Evolutionary conservation across 2,888 invertebrate genomes (phyloP).

Genomic region (Lepeophtheirus nordmannii): DNA sequence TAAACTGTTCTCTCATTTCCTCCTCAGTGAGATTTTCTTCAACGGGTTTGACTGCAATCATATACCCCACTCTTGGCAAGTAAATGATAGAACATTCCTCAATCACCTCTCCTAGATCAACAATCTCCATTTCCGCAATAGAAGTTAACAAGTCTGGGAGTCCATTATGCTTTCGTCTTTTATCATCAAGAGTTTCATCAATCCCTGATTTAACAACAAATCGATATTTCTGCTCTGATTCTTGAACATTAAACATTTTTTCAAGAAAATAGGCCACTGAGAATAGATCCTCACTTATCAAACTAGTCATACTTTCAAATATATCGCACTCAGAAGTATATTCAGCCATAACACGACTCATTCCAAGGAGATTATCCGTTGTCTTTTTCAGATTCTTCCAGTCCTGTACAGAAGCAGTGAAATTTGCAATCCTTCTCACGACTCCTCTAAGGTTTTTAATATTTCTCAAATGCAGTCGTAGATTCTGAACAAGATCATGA

Average conservation of each 20-base stretch:
- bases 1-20: constrained; percentile 41
- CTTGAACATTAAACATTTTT: constrained; percentile 53
- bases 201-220: constrained; percentile 60
- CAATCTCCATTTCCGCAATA: constrained; percentile 52
- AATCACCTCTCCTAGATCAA: constrained; percentile 42
- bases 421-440: constrained; percentile 46
- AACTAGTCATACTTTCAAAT: background rate
- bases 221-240: constrained; percentile 45
- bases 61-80: constrained; percentile 59
- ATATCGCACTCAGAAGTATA: background rate
- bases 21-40: constrained; percentile 41
- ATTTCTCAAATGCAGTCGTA: constrained; percentile 45
- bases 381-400: constrained; percentile 45
- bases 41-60: constrained; percentile 57
- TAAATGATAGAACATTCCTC: constrained; percentile 49
- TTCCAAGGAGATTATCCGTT: background rate
- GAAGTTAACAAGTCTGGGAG: constrained; percentile 55
- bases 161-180: constrained; percentile 50
- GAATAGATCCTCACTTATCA: constrained; percentile 35
- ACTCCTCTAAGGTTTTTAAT: constrained; percentile 49
- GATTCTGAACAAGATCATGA: constrained; percentile 45
- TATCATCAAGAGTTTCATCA: constrained; percentile 56
- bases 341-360: background rate
- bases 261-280: constrained; percentile 52
- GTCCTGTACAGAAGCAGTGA: constrained; percentile 47